A percentile compares a stretch with the other conserved stretches of the same genome.
phyloP scores from a whole-genome alignment of 2,888 invertebrate genomes.

The Teinopalpus imperialis region DNA sequence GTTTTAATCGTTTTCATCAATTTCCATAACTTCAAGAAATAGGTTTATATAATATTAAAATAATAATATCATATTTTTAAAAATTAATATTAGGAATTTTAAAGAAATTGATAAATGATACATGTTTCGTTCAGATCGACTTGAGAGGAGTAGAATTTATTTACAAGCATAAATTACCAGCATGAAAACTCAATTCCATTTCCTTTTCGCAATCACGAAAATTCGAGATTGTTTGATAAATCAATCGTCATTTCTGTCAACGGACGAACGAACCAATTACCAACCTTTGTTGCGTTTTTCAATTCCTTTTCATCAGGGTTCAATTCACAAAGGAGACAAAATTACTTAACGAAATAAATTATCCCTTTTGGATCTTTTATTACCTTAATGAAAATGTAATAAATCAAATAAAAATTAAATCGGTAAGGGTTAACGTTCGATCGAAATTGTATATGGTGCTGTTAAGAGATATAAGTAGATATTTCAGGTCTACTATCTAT shows the following conservation, averaged over 20 bases:
- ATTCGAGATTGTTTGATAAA: slow-evolving; percentile 9
- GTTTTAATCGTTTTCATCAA: too few relatives aligned
- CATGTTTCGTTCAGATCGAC: too few relatives aligned
- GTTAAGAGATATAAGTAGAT: too few relatives aligned
- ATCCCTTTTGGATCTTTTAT: background rate
- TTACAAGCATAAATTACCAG: slow-evolving; percentile 1
- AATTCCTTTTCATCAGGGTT: slow-evolving; percentile 13
- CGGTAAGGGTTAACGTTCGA: too few relatives aligned
- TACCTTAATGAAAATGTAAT: background rate
- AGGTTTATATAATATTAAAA: too few relatives aligned
- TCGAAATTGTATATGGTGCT: too few relatives aligned
- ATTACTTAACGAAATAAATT: slow-evolving; percentile 5
- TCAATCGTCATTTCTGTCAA: slow-evolving; percentile 18
- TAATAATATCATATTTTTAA: too few relatives aligned
- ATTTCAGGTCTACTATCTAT: too few relatives aligned
- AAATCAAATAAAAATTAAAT: background rate
- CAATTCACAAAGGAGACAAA: slow-evolving; percentile 11
- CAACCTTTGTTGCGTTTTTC: slow-evolving; percentile 15
- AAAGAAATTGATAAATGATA: too few relatives aligned
- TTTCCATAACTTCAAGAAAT: too few relatives aligned
- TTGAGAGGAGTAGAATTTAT: too few relatives aligned
- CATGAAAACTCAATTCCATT: background rate
- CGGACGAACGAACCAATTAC: slow-evolving; percentile 10
- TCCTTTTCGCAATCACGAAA: slow-evolving; percentile 7
- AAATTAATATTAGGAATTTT: too few relatives aligned